Conservation (phyloP, 2,888 invertebrate genomes). For the Sinodicranocentrus sp. region DNA sequence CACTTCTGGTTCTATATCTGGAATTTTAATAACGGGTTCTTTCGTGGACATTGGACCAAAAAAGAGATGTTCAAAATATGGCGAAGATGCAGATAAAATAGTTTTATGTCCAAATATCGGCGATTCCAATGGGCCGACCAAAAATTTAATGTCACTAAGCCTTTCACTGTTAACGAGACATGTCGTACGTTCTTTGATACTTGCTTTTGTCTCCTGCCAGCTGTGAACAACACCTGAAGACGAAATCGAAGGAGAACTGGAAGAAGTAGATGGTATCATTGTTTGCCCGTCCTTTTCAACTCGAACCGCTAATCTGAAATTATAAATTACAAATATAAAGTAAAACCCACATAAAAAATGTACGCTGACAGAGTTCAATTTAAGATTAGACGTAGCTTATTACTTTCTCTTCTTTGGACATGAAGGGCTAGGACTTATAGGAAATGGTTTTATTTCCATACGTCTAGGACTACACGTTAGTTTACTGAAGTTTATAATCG, state of each 20-base stretch:
- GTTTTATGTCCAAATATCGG: constrained; percentile 83
- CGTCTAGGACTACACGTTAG: not conserved
- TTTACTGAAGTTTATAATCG: too few species aligned
- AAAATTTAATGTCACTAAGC: constrained; percentile 87
- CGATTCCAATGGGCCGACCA: constrained; percentile 85
- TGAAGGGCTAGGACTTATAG: not conserved
- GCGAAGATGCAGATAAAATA: constrained; percentile 89
- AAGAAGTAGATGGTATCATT: constrained; percentile 6
- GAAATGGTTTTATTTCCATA: not conserved
- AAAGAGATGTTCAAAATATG: constrained; percentile 93
- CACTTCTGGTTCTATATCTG: constrained; percentile 90
- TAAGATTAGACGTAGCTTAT: not conserved
- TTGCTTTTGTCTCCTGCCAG: constrained; percentile 85
- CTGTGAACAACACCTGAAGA: constrained; percentile 59
- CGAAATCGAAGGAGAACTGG: not conserved
- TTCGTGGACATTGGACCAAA: constrained; percentile 85
- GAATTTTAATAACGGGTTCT: constrained; percentile 83
- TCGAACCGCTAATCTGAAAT: not conserved
- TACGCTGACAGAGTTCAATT: not conserved
- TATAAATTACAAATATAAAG: too few species aligned
- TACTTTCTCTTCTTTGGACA: constrained; percentile 51
- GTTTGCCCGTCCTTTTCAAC: constrained; percentile 10
- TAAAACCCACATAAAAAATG: not conserved
- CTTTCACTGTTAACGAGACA: constrained; percentile 85
- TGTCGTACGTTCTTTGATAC: constrained; percentile 86